These are phyloP conservation scores for Axinella damicornis DNA, from an alignment of 37 sponge, comb jelly and placozoan genomes.

Conservation along the genomic window DNA sequence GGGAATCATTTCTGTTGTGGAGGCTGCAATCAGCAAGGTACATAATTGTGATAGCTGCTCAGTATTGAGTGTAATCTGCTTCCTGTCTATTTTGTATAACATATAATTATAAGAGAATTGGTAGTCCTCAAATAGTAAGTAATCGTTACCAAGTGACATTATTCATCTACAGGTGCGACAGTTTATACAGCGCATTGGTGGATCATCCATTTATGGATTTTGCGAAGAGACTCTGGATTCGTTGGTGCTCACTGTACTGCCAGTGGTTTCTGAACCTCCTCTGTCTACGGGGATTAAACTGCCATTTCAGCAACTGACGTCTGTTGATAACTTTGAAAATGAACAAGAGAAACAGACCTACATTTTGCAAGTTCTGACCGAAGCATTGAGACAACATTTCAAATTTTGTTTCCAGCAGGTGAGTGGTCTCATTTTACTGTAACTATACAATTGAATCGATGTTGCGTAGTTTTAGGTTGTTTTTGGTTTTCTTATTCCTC, in stretches of 20 bases:
- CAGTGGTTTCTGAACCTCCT: too few species aligned
- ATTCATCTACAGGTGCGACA: background rate
- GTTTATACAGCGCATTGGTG: background rate
- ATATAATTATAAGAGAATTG: background rate
- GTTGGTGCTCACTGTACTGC: too few species aligned
- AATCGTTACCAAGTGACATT: background rate
- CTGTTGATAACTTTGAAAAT: too few species aligned
- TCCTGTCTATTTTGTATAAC: background rate
- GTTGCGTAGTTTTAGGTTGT: too few species aligned
- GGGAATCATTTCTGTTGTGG: conserved; percentile 49
- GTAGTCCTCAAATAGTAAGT: background rate
- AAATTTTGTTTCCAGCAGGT: background rate
- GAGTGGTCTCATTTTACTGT: background rate
- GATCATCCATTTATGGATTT: too few species aligned
- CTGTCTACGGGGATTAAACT: too few species aligned
- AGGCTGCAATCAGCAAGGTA: conserved; percentile 55
- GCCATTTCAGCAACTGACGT: too few species aligned
- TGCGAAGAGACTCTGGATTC: too few species aligned
- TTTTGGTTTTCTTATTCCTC: background rate
- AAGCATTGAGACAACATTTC: background rate
- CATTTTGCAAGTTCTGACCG: too few species aligned
- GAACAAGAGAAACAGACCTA: too few species aligned
- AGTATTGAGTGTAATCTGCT: background rate
- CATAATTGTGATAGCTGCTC: background rate
- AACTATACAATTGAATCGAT: background rate